These are phyloP conservation scores for Aleiodes testaceus DNA, from an alignment of 2,888 invertebrate genomes.

Conservation along the genomic window DNA sequence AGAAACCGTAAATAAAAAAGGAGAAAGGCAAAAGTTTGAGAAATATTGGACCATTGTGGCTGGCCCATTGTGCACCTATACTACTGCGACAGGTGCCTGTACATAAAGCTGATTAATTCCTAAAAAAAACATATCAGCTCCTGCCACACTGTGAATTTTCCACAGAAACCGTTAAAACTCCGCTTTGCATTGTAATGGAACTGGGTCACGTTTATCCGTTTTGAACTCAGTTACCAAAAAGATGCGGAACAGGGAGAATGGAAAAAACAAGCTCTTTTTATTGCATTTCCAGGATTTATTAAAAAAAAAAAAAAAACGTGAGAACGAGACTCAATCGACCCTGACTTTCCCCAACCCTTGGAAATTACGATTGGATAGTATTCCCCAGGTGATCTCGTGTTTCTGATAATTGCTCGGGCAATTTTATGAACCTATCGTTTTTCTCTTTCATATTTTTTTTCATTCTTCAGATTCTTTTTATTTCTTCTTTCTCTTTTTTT, in stretches of 20 bases:
- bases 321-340: slow-evolving; percentile 18
- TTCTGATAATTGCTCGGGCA: slow-evolving; percentile 45
- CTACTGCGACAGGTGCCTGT: slow-evolving; percentile 62
- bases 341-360: neutral
- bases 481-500: neutral
- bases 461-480: neutral
- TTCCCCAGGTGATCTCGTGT: slow-evolving; percentile 38
- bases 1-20: too few relatives aligned
- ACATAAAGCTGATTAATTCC: slow-evolving; percentile 69
- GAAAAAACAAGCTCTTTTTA: slow-evolving; percentile 2
- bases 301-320: slow-evolving; percentile 13
- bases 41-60: slow-evolving; percentile 62
- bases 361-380: neutral
- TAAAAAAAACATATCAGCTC: slow-evolving; percentile 62
- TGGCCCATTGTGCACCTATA: slow-evolving; percentile 67
- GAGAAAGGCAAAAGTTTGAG: neutral
- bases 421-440: slow-evolving; percentile 16
- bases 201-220: slow-evolving; percentile 54
- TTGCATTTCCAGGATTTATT: slow-evolving; percentile 5
- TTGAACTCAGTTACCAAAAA: neutral
- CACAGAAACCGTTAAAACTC: slow-evolving; percentile 52
- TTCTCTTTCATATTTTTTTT: slow-evolving; percentile 5
- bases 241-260: too few relatives aligned
- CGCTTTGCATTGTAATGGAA: slow-evolving; percentile 58
- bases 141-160: slow-evolving; percentile 60